These are phyloP conservation scores for Limnodromus scolopaceus DNA, from an alignment of 2,797 vertebrate genomes.

Conservation along the genomic window DNA sequence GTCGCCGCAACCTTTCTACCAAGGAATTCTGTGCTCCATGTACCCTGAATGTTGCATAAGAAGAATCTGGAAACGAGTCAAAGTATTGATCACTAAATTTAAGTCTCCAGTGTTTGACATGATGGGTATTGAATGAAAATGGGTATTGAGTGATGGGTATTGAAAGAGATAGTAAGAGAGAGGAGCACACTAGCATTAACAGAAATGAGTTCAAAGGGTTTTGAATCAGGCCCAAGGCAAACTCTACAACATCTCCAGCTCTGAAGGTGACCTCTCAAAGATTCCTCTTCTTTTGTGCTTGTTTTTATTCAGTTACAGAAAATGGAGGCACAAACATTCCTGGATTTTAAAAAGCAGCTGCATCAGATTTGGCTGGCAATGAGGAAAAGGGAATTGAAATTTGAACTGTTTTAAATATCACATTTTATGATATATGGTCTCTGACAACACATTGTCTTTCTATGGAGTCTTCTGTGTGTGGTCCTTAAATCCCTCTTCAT, in stretches of 20 bases:
- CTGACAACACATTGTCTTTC: not conserved
- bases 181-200: not conserved
- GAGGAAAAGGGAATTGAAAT: not conserved
- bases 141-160: not conserved
- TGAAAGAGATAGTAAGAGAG: not conserved
- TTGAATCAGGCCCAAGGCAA: not conserved
- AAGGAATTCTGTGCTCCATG: not conserved
- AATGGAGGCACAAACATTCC: not conserved
- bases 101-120: not conserved
- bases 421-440: not conserved
- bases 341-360: not conserved
- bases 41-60: not conserved
- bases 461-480: not conserved
- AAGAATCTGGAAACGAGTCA: not conserved
- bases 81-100: not conserved
- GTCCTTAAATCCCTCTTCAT: conserved; percentile 31
- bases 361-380: not conserved
- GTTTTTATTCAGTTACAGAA: not conserved
- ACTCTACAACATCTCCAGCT: not conserved
- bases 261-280: not conserved
- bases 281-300: not conserved
- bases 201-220: not conserved
- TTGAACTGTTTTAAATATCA: not conserved
- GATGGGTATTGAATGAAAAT: not conserved
- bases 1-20: not conserved